A percentile compares a stretch with the other conserved stretches of the same genome.
These are phyloP conservation scores for Spisula subtruncata DNA, from an alignment of 2,888 invertebrate species.

Conservation along the genomic window DNA sequence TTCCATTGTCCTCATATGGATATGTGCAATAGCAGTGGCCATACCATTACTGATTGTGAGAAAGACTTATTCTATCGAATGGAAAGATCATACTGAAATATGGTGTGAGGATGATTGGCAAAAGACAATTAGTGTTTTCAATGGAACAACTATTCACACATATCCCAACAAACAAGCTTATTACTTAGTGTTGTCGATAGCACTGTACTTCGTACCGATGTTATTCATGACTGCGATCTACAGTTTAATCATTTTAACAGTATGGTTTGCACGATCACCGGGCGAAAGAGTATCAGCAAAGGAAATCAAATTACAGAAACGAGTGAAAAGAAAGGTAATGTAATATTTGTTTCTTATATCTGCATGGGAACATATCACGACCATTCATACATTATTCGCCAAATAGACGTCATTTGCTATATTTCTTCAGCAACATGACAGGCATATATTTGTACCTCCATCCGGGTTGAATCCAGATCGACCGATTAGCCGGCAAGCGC, in stretches of 20 bases:
- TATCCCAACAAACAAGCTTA: conserved; percentile 90
- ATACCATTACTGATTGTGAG: conserved; percentile 87
- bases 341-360: background rate
- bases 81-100: conserved; percentile 93
- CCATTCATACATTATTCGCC: no score
- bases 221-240: conserved; percentile 92
- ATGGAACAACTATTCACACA: conserved; percentile 51
- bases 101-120: conserved; percentile 91
- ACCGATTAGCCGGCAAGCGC: no score
- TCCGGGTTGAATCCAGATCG: no score
- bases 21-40: conserved; percentile 90
- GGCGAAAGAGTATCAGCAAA: conserved; percentile 85
- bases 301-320: conserved; percentile 85
- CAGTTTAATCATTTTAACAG: conserved; percentile 92
- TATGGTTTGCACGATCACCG: conserved; percentile 88
- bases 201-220: conserved; percentile 94
- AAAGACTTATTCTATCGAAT: conserved; percentile 90
- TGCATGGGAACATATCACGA: background rate
- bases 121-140: conserved; percentile 47
- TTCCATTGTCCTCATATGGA: conserved; percentile 91
- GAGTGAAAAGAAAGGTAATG: conserved; percentile 85
- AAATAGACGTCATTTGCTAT: no score
- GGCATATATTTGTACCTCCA: no score
- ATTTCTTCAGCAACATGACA: no score
- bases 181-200: conserved; percentile 91